Conservation (phyloP, 1,140 invertebrate species). For the Drusus annulatus region DNA sequence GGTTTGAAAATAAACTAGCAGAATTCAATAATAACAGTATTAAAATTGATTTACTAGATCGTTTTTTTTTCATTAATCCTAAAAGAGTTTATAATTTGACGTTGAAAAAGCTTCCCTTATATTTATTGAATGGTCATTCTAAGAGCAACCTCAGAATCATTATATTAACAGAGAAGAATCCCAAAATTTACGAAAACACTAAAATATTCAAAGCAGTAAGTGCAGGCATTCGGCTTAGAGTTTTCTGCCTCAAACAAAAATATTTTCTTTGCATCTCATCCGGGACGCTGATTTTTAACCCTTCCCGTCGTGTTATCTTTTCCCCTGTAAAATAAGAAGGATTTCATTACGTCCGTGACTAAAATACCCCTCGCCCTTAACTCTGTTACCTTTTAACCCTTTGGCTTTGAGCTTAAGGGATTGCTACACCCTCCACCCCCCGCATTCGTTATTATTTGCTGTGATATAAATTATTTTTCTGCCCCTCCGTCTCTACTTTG, state of each 20-base stretch:
- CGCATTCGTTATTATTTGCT: conserved; percentile 53
- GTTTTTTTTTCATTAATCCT: too few relatives aligned
- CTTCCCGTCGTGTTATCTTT: conserved; percentile 47
- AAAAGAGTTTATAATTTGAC: too few relatives aligned
- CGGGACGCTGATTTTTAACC: conserved; percentile 36
- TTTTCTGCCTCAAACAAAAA: conserved; percentile 25
- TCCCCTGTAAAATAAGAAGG: conserved; percentile 53
- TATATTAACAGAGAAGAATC: too few relatives aligned
- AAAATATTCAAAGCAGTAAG: conserved; percentile 17
- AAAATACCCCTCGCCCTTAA: conserved; percentile 46
- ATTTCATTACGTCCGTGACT: conserved; percentile 53
- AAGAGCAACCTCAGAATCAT: too few relatives aligned
- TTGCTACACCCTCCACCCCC: conserved; percentile 41
- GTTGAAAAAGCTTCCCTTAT: too few relatives aligned
- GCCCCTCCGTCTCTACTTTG: conserved; percentile 40
- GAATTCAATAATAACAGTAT: too few relatives aligned
- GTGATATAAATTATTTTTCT: conserved; percentile 58
- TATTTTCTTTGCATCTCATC: conserved; percentile 37
- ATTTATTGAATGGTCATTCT: too few relatives aligned
- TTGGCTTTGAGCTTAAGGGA: conserved; percentile 58
- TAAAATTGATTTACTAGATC: too few relatives aligned
- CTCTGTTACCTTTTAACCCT: conserved; percentile 59
- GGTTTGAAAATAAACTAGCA: too few relatives aligned
- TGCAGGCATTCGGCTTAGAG: not conserved
- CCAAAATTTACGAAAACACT: not conserved